Conservation (phyloP, 2,797 vertebrate species). For the Falco naumanni region DNA sequence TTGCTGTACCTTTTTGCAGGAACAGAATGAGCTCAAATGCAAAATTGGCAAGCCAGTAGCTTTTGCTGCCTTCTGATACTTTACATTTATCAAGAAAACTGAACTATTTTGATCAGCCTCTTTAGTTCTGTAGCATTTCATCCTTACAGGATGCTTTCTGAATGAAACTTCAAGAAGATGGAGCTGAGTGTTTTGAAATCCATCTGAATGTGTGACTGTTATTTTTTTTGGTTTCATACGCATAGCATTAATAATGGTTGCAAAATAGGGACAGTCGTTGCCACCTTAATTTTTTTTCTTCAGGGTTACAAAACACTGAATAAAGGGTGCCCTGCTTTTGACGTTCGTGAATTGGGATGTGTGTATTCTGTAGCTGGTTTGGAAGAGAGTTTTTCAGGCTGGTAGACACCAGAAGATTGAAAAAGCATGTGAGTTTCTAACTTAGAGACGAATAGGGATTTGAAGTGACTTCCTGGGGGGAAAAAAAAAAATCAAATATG, state of each 20-base stretch:
- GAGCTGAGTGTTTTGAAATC: neutral
- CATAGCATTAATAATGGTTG: neutral
- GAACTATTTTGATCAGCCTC: neutral
- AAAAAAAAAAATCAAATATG: neutral
- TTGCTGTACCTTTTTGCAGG: neutral
- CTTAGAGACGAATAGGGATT: neutral
- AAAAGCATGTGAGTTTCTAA: neutral
- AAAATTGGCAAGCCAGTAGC: neutral
- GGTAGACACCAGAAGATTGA: neutral
- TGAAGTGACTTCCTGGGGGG: neutral
- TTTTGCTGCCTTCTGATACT: neutral
- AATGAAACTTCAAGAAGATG: neutral
- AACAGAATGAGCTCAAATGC: neutral
- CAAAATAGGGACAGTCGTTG: neutral
- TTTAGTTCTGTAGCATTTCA: neutral
- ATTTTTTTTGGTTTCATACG: neutral
- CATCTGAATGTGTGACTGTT: neutral
- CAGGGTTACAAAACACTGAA: neutral
- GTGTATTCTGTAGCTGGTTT: neutral
- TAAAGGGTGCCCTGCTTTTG: neutral
- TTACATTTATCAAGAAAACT: neutral
- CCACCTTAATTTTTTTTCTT: neutral
- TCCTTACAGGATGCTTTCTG: neutral
- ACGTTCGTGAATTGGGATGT: neutral
- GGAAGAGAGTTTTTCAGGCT: slow-evolving; percentile 1